A percentile compares a stretch with the other conserved stretches of the same genome.
Conservation (phyloP, 2,113 vertebrate genomes). For the Canis aureus region DNA sequence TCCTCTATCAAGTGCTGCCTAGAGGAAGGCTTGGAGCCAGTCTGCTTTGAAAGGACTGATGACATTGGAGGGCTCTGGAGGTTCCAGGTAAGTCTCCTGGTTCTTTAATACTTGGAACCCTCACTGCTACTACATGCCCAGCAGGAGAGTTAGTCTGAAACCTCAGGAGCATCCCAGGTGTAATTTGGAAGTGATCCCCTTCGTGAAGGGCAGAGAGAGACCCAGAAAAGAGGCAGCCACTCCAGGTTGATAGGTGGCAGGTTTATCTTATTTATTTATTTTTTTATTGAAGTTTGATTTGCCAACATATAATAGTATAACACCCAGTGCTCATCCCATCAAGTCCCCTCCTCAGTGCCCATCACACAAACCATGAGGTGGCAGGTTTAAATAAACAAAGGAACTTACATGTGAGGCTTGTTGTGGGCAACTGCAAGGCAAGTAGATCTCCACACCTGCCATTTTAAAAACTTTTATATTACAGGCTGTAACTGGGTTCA, state of each 20-base stretch:
- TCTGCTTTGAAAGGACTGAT: constrained; percentile 91
- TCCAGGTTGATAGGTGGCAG: not conserved
- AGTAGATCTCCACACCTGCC: not conserved
- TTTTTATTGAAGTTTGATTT: no score
- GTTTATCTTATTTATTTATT: no score
- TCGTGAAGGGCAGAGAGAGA: not conserved
- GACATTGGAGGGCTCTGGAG: constrained; percentile 94
- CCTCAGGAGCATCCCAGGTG: not conserved
- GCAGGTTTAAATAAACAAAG: not conserved
- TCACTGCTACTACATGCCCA: not conserved
- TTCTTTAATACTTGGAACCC: not conserved
- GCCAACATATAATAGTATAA: no score
- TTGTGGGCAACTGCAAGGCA: not conserved
- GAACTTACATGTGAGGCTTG: not conserved
- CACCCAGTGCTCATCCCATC: no score
- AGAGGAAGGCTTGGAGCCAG: constrained; percentile 89
- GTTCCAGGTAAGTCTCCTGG: constrained; percentile 86
- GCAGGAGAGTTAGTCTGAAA: not conserved
- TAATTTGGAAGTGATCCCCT: not conserved
- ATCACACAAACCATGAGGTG: not conserved
- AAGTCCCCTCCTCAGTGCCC: no score
- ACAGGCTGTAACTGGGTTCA: not conserved
- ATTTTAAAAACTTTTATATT: not conserved
- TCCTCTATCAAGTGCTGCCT: constrained; percentile 89
- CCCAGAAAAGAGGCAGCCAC: not conserved